Percentiles rank a stretch among this genome's conserved stretches.
phyloP scores from a whole-genome alignment of 2,888 invertebrate genomes.

The Lottia scabra region DNA sequence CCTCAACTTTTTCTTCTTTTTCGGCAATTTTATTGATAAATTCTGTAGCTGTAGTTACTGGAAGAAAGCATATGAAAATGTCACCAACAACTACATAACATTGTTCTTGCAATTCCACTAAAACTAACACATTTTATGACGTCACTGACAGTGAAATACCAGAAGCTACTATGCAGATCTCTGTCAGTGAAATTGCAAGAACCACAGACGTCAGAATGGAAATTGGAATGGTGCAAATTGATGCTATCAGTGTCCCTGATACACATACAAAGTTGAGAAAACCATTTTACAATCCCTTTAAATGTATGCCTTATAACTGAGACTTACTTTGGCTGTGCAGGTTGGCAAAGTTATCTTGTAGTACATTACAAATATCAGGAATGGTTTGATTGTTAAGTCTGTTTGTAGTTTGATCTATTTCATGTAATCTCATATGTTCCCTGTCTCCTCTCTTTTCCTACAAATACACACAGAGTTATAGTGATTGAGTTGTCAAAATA shows the following conservation, averaged over 20 bases:
- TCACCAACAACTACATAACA: neutral
- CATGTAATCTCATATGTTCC: neutral
- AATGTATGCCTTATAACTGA: no score
- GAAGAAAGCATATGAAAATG: neutral
- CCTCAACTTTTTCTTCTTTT: neutral
- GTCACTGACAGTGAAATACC: no score
- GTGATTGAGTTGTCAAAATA: neutral
- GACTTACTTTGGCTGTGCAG: neutral
- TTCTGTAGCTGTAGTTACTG: neutral
- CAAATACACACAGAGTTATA: neutral
- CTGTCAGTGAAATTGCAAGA: no score
- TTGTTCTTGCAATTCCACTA: no score
- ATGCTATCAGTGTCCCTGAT: no score
- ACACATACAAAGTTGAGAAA: no score
- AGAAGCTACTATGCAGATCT: no score
- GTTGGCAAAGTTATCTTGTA: neutral
- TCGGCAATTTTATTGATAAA: neutral
- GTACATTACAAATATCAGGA: neutral
- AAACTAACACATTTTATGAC: no score
- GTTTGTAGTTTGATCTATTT: neutral
- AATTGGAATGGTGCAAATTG: no score
- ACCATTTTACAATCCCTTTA: no score
- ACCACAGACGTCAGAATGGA: no score
- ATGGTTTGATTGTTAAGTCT: neutral
- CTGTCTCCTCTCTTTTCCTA: neutral